phyloP scores from a whole-genome alignment of 2,797 vertebrate species.

The Eupleurogrammus muticus region DNA sequence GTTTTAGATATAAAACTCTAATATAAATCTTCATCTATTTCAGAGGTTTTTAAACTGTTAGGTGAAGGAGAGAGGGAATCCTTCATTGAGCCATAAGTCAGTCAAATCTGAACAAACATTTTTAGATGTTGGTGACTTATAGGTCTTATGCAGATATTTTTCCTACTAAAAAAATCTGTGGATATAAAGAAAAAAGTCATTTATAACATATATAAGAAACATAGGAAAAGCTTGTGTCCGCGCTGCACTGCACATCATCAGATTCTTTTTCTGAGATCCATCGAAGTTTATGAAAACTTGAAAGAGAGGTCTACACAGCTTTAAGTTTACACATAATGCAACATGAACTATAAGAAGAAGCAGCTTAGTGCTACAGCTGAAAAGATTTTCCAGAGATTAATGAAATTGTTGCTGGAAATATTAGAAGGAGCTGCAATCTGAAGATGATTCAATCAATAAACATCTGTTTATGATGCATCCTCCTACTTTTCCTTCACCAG shows the following conservation, averaged over 20 bases:
- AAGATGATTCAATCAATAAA: background rate
- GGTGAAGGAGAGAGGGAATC: background rate
- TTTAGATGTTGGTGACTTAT: background rate
- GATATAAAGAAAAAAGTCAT: too few relatives aligned
- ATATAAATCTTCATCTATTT: background rate
- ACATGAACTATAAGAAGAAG: background rate
- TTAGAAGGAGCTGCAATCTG: background rate
- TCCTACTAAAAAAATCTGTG: too few relatives aligned
- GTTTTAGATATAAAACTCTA: background rate
- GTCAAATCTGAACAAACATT: background rate
- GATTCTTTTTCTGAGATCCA: too few relatives aligned
- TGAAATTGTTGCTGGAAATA: background rate
- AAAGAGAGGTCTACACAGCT: too few relatives aligned
- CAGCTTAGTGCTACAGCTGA: background rate
- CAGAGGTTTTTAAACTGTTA: background rate
- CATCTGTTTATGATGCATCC: slow-evolving; percentile 13
- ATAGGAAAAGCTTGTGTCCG: slow-evolving; percentile 1
- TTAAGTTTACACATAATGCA: too few relatives aligned
- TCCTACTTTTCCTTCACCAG: background rate
- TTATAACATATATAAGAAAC: too few relatives aligned
- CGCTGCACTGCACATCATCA: background rate
- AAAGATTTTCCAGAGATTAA: background rate
- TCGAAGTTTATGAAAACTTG: too few relatives aligned
- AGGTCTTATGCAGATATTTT: too few relatives aligned
- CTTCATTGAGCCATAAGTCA: background rate